Evolutionary conservation across 1,140 invertebrate genomes (phyloP), one percentile per base, ranked within the genome.

Genomic region (Dendrolimus punctatus): DNA sequence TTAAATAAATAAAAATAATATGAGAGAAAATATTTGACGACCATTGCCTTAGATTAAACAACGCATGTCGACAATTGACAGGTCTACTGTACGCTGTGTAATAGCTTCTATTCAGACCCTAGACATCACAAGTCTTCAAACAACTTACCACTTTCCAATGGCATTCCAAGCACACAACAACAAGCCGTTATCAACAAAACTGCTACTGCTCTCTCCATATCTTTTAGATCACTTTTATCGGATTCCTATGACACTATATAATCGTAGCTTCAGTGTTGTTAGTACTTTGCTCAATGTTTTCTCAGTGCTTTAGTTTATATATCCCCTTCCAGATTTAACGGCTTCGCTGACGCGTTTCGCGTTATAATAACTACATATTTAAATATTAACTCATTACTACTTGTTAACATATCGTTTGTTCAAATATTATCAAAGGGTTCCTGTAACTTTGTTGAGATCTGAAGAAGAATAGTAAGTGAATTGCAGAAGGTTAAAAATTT

Each of bases 371-470:
- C 58, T 41, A 46, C 43, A 50, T 58, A 37, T 49, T 53, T 55
- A 58, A 55, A 62, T 56, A 52, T 60, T 53, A 40, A 46, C 46
- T 49, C 8, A 52, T 60, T 57, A 60, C 45, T 40, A 37, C 10
- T 55, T 9, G 45, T 57, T 55, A 54, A 37, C 47, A 49, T 45
- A 49, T 8, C 8, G 44, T 23, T 50, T 40, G 40, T 38, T 46
- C 7, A 42, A 40, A 57, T 59, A 59, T 8, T 45, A 10, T n/a
- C 5, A 6, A 45, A 45, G 23, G 8, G 43, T n/a, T n/a, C n/a
- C n/a, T 8, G 43, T 45, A 10, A 44, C 6, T 10, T 2, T 23
- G 1, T 23, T 23, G n/a, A n/a, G 43, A 45, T n/a, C 43, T 45
- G n/a, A 45, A 10, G 23, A 44, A 8, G 43, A 45, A 45, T 9